A percentile compares a stretch with the other conserved stretches of the same genome.
These are phyloP conservation scores for Cantharis rufa DNA, from an alignment of 2,888 invertebrate species.

Conservation along the genomic window DNA sequence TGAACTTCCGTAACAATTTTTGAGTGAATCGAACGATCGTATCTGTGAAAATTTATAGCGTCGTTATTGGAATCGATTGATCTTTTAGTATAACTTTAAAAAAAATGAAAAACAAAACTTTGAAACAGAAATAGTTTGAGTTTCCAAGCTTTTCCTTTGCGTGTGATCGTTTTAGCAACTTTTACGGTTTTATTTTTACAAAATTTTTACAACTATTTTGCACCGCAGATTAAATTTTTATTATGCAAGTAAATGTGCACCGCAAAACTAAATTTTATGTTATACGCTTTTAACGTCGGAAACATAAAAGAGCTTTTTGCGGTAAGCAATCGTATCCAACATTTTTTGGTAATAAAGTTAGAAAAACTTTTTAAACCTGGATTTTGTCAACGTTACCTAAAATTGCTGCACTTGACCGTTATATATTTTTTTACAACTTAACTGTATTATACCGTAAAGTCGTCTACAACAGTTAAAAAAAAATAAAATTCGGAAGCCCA, in stretches of 20 bases:
- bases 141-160: neutral
- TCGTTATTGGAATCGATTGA: neutral
- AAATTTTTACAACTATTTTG: neutral
- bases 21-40: neutral
- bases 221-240: neutral
- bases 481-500: conserved; percentile 15
- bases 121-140: neutral
- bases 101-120: neutral
- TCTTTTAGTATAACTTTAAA: neutral
- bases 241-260: neutral
- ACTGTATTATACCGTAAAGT: conserved; percentile 5
- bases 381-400: conserved; percentile 14
- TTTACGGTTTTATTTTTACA: neutral
- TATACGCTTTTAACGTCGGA: neutral
- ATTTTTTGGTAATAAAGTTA: neutral
- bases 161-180: neutral
- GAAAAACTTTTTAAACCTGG: conserved; percentile 7
- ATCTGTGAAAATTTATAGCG: neutral
- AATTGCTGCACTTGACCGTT: conserved; percentile 25
- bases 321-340: neutral
- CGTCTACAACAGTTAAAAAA: conserved; percentile 3
- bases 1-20: too few relatives aligned
- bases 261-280: neutral
- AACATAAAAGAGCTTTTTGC: neutral
- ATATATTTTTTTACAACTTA: conserved; percentile 17